phyloP scores from a whole-genome alignment of 2,888 invertebrate species.

The Axea sp. region DNA sequence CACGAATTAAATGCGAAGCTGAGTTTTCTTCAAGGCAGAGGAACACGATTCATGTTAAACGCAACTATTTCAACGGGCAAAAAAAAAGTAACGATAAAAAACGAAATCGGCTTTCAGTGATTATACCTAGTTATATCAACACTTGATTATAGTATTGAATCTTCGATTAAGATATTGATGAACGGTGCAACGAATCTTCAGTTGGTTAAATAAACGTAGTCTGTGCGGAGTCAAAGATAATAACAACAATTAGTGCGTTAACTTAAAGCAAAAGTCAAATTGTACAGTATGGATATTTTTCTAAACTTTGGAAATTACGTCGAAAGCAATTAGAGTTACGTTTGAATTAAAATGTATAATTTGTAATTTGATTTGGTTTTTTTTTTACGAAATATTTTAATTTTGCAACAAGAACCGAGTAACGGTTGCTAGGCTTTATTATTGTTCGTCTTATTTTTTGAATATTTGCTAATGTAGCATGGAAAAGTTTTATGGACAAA shows the following conservation, averaged over 20 bases:
- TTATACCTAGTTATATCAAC: slow-evolving; percentile 26
- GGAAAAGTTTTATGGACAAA: too few relatives aligned
- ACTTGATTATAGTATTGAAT: slow-evolving; percentile 41
- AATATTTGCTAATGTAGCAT: too few relatives aligned
- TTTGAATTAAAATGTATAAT: too few relatives aligned
- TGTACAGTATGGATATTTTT: slow-evolving; percentile 4
- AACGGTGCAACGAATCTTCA: slow-evolving; percentile 31
- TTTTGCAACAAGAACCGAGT: too few relatives aligned
- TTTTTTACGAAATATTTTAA: too few relatives aligned
- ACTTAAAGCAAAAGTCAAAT: slow-evolving; percentile 21
- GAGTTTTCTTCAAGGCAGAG: slow-evolving; percentile 58
- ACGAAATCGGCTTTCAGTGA: slow-evolving; percentile 35
- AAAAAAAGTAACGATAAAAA: slow-evolving; percentile 17
- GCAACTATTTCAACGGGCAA: slow-evolving; percentile 6
- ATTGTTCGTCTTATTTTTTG: too few relatives aligned
- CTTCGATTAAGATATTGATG: slow-evolving; percentile 56
- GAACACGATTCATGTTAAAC: slow-evolving; percentile 39
- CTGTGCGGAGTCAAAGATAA: slow-evolving; percentile 11
- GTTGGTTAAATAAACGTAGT: slow-evolving; percentile 33
- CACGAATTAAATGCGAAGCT: slow-evolving; percentile 68
- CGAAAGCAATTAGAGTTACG: too few relatives aligned
- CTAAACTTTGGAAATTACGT: too few relatives aligned
- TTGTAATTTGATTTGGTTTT: too few relatives aligned
- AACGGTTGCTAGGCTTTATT: too few relatives aligned
- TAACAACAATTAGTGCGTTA: slow-evolving; percentile 47